Evolutionary conservation across 1,140 invertebrate species (phyloP).

Genomic region (Anadara kagoshimensis): DNA sequence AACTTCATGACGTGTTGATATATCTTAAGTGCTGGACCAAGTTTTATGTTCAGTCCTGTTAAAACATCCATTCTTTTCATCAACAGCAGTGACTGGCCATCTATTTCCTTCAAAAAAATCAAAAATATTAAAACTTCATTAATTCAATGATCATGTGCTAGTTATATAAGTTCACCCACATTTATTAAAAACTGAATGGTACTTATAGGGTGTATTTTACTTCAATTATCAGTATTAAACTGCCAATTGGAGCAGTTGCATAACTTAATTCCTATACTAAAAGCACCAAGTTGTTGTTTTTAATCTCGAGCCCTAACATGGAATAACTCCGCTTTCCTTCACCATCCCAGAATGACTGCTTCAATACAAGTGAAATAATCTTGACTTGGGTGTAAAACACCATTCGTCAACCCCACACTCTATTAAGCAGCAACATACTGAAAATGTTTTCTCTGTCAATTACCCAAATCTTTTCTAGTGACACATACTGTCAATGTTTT

Average conservation of each 20-base stretch:
- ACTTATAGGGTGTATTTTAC: background rate
- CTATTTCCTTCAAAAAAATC: conserved; percentile 84
- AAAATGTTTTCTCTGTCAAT: no score
- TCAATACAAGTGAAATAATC: no score
- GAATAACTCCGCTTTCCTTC: no score
- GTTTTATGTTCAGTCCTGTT: conserved; percentile 83
- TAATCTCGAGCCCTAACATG: no score
- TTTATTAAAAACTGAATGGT: background rate
- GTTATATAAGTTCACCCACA: background rate
- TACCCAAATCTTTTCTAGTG: no score
- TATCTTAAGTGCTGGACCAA: conserved; percentile 90
- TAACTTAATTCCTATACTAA: background rate
- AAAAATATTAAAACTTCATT: background rate
- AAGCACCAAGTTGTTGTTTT: no score
- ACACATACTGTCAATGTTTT: no score
- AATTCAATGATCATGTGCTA: background rate
- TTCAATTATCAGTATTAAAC: background rate
- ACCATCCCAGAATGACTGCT: no score
- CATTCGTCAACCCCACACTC: no score
- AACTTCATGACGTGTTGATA: conserved; percentile 81
- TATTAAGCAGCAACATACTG: no score
- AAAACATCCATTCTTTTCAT: conserved; percentile 87
- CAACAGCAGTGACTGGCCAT: conserved; percentile 87
- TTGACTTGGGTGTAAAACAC: no score
- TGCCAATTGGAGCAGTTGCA: background rate